Evolutionary conservation across 2,113 vertebrate species (phyloP).

Genomic region (Bombycilla garrulus): DNA sequence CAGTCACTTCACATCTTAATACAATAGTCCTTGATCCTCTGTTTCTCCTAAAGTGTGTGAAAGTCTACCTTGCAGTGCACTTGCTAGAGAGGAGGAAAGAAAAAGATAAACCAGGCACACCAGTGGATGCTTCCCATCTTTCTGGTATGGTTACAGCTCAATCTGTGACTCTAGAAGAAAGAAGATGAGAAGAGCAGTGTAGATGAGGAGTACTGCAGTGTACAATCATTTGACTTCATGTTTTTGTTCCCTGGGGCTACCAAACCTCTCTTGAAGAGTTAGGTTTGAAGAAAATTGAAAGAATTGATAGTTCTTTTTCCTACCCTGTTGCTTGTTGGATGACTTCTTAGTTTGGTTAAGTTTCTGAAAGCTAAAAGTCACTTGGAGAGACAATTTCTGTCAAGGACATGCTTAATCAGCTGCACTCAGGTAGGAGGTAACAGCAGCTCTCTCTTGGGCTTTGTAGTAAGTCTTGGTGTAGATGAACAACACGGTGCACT

Average conservation of each 20-base stretch:
- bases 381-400: conserved; percentile 13
- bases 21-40: neutral
- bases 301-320: conserved; percentile 1
- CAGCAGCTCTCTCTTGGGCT: conserved; percentile 42
- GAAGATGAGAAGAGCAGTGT: neutral
- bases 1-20: neutral
- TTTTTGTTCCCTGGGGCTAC: conserved; percentile 9
- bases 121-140: neutral
- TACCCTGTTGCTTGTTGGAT: conserved; percentile 8
- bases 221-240: neutral
- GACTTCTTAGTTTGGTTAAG: conserved; percentile 38
- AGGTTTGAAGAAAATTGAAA: conserved; percentile 48
- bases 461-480: conserved; percentile 49
- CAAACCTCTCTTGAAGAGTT: conserved; percentile 5
- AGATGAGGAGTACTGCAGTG: neutral
- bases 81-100: neutral
- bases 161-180: neutral
- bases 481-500: conserved; percentile 37
- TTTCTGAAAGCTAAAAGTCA: conserved; percentile 47
- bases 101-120: neutral
- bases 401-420: conserved; percentile 51
- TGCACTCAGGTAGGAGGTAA: conserved; percentile 33
- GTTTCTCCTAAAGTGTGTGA: neutral
- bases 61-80: neutral
- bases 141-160: neutral